Base-by-base conservation (phyloP, 2,888 invertebrate genomes). In the Hermaeophaga mercurialis region DNA sequence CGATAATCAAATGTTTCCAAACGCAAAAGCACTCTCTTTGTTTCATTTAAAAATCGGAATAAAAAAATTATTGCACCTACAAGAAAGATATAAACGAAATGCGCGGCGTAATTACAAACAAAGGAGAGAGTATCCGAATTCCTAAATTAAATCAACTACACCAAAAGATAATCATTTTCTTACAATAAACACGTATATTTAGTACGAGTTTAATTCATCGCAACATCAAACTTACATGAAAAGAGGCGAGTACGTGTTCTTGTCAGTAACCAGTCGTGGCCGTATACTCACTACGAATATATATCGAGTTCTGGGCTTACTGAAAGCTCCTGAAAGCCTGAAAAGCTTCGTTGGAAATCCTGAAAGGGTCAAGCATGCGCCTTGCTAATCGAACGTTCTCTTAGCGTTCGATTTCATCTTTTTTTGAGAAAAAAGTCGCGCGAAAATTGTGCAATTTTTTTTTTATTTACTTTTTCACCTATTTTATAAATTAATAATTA, bases 311-410 rank as follows among this genome's bases (percentile, higher is more conserved):
- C 55, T 49, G 55, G 55, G 55, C 15, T 49, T 49, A 55, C 55
- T 55, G 49, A 55, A 55, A 55, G 55, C 55, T 43, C 55, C 55
- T 28, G 38, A 55, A 55, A 55, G 19, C 38, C 48, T 49, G 44
- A 49, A 55, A 43, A 55, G 55, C 55, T 55, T 41, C 55, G 19
- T 17, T 36, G 31, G 34, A 44, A 38, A 36, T 49, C 55, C 55
- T 36, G 49, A 44, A 49, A 39, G 33, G 55, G 55, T 55, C 55
- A 55, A 48, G 44, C 41, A 44, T 38, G 52, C 52, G 52, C 52
- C 9, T 8, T 28, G 15, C 8, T 3, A 24, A 52, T 44, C 24
- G 44, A 52, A 44, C 24, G 15, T 17, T 43, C 31, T 19, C 31
- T 41, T 52, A 33, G 49, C 19, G 52, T 52, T 52, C 52, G 52